Base-by-base conservation (phyloP, 2,888 invertebrate species). In the Heliconius hortense region DNA sequence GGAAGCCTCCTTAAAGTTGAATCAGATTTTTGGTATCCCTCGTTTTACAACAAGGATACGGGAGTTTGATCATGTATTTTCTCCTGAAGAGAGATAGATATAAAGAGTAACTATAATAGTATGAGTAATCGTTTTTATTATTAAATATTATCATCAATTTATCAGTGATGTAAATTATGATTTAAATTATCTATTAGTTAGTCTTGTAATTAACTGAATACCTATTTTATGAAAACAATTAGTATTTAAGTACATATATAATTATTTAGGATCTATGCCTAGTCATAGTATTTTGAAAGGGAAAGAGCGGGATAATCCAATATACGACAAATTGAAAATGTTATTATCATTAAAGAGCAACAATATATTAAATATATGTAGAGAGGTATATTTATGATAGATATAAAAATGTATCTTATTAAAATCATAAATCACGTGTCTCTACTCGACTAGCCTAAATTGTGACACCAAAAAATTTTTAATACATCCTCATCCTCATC, bases 1-100 rank as follows among this genome's bases (percentile, higher is more conserved):
- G 15, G 24, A 73, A 74, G 48, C 66, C 59, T 62, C 62, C 64
- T 70, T 63, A 43, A 68, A 71, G 66, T 74, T 59, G 53, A 74
- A 43, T 35, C 62, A 67, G 60, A 48, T 39, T 76, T 53, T 70
- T 56, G 39, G 56, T 31, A n/a, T 39, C 31, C 26, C 26, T n/a
- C 28, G 18, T 35, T 53, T 72, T 69, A 31, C 31, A 35, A 10
- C 10, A 35, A 10, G 35, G 10, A 35, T 35, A 35, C 8, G 35
- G 35, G 35, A 35, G 18, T 53, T 69, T 53, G 31, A 31, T 28
- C 13, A 56, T 26, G 4, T 69, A 31, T 31, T 56, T 21, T 31
- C 69, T 69, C 5, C 13, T 15, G n/a, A n/a, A n/a, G n/a, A n/a
- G n/a, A n/a, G n/a, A n/a, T 31, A 31, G 0, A 35, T 21, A 53